Conservation (phyloP, 2,113 vertebrate species). For the Equus przewalskii region DNA sequence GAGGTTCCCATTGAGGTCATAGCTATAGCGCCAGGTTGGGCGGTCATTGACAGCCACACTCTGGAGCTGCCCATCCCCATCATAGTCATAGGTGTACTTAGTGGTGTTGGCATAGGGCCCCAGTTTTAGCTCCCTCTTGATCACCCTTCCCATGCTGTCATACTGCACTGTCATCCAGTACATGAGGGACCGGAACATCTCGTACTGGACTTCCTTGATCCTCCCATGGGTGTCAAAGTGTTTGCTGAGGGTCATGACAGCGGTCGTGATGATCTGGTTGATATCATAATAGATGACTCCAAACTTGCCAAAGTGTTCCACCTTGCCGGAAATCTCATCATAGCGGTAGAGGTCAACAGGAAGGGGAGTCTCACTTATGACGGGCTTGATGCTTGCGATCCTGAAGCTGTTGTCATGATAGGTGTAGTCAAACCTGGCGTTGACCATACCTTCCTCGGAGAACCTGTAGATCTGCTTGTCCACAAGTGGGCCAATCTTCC, state of each 20-base stretch:
- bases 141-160: conserved; percentile 98
- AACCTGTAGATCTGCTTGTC: conserved; percentile 99
- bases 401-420: conserved; percentile 99
- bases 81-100: conserved; percentile 98
- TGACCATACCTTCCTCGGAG: conserved; percentile 99
- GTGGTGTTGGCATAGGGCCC: conserved; percentile 99
- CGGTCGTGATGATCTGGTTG: conserved; percentile 99
- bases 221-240: conserved; percentile 99
- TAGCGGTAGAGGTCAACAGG: conserved; percentile 99
- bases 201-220: conserved; percentile 99
- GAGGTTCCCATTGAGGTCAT: conserved; percentile 98
- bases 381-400: conserved; percentile 98
- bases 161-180: conserved; percentile 99
- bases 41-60: conserved; percentile 98
- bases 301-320: conserved; percentile 99
- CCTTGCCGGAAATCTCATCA: conserved; percentile 98
- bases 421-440: conserved; percentile 98
- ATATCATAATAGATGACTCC: conserved; percentile 99
- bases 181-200: conserved; percentile 99
- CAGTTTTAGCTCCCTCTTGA: conserved; percentile 98
- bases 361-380: conserved; percentile 98
- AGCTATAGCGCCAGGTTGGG: conserved; percentile 99
- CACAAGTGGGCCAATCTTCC: conserved; percentile 97
- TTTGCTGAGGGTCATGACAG: conserved; percentile 99
- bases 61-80: conserved; percentile 97